Conservation (phyloP, 2,888 invertebrate genomes). For the Drosophila nr. perissopoda region DNA sequence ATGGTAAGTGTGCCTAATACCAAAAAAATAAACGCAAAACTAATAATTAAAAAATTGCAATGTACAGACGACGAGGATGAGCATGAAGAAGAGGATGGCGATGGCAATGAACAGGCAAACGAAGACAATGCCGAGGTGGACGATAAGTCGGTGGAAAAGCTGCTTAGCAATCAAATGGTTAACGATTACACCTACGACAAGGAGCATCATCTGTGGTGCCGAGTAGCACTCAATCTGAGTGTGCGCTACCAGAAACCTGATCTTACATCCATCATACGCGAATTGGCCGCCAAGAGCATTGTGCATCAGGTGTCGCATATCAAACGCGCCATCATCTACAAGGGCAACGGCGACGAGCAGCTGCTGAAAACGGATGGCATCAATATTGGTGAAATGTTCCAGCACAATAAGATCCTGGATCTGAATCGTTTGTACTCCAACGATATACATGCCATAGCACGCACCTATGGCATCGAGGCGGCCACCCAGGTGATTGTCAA, state of each 20-base stretch:
- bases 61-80: slow-evolving; percentile 65
- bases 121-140: slow-evolving; percentile 62
- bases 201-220: slow-evolving; percentile 92
- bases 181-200: slow-evolving; percentile 91
- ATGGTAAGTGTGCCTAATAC: slow-evolving; percentile 57
- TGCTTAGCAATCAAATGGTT: slow-evolving; percentile 82
- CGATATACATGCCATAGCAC: slow-evolving; percentile 95
- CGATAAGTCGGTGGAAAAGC: slow-evolving; percentile 70
- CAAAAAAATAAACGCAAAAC: not conserved
- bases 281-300: slow-evolving; percentile 89
- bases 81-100: slow-evolving; percentile 52
- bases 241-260: slow-evolving; percentile 89
- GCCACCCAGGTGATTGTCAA: slow-evolving; percentile 95
- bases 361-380: slow-evolving; percentile 98
- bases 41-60: not conserved
- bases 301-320: slow-evolving; percentile 93
- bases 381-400: slow-evolving; percentile 96
- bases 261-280: slow-evolving; percentile 90
- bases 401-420: slow-evolving; percentile 91
- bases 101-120: slow-evolving; percentile 81
- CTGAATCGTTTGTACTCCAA: slow-evolving; percentile 95
- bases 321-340: slow-evolving; percentile 92
- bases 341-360: slow-evolving; percentile 87
- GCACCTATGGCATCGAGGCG: slow-evolving; percentile 98
- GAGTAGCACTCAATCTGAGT: slow-evolving; percentile 89